Evolutionary conservation across 2,797 vertebrate species (phyloP), one percentile per base, ranked within the genome.

Genomic region (Antennarius maculatus): DNA sequence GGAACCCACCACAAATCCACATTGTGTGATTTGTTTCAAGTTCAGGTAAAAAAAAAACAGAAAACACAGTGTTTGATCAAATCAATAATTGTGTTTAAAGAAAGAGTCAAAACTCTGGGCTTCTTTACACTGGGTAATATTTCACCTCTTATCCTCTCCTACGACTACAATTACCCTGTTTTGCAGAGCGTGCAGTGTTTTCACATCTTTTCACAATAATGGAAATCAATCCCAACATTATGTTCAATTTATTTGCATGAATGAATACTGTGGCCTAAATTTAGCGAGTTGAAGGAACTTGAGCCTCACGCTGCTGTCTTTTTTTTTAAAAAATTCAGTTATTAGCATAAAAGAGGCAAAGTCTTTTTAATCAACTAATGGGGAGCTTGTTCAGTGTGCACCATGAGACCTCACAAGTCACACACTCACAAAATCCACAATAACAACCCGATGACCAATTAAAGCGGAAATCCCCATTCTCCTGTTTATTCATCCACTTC

Each of bases 221-320:
- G 62, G 81, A 91, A 92, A 92, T 91, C 88, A 92, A 91, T 92
- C 90, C 87, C 80, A 91, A 91, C 79, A 91, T 85, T 88, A 88
- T 86, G 90, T 90, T 86, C 81, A 76, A 81, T 92, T 93, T 91
- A 92, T 92, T 91, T 91, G 86, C 90, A 91, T 92, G 87, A 94
- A 90, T 91, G 91, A 91, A 76, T 92, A 88, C 92, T 90, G 81
- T 77, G 61, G 59, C 80, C 76, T 89, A 91, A 88, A 92, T 92
- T 92, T 82, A 76, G 84, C 80, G 77, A 84, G 82, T 85, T 81
- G 80, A 73, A 76, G 76, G 74, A 91, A 79, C 63, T 68, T 23
- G 49, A 77, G 76, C 75, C 56, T 31, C n/a, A 45, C 8, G 27
- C 75, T 47, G 74, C 79, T 46, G 67, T 81, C 73, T 86, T 77